Conservation (phyloP, 2,113 vertebrate species). For the Gymnarchus niloticus region DNA sequence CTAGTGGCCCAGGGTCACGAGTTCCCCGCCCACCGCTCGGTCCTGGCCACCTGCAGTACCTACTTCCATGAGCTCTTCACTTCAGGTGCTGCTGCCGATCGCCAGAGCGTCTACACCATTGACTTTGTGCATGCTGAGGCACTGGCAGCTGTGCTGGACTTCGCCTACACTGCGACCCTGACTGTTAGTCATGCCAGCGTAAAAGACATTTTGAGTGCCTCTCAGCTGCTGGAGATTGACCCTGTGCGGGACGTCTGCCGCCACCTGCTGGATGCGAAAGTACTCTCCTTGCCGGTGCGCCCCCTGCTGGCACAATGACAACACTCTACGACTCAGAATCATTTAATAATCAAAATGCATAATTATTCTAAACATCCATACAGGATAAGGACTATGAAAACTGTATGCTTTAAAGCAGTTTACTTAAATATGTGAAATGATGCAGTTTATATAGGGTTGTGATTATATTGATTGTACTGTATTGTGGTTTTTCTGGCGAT, state of each 20-base stretch:
- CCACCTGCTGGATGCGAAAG: slow-evolving; percentile 94
- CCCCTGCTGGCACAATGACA: background rate
- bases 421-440: background rate
- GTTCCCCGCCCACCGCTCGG: slow-evolving; percentile 94
- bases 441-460: background rate
- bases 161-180: slow-evolving; percentile 94
- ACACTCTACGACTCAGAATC: background rate
- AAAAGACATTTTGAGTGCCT: slow-evolving; percentile 85
- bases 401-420: background rate
- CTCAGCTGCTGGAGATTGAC: slow-evolving; percentile 85
- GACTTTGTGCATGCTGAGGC: slow-evolving; percentile 90
- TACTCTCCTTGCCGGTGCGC: slow-evolving; percentile 74
- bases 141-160: slow-evolving; percentile 88
- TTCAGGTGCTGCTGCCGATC: slow-evolving; percentile 84
- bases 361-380: background rate
- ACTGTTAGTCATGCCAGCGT: slow-evolving; percentile 89
- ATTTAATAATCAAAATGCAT: background rate
- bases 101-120: slow-evolving; percentile 88
- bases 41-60: slow-evolving; percentile 90
- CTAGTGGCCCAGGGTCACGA: slow-evolving; percentile 86
- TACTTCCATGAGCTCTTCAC: slow-evolving; percentile 99
- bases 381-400: background rate
- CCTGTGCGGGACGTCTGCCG: slow-evolving; percentile 90
- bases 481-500: too few relatives aligned
- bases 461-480: background rate